Evolutionary conservation across 2,888 invertebrate species (phyloP).

Genomic region (Rhynchonema sp.): DNA sequence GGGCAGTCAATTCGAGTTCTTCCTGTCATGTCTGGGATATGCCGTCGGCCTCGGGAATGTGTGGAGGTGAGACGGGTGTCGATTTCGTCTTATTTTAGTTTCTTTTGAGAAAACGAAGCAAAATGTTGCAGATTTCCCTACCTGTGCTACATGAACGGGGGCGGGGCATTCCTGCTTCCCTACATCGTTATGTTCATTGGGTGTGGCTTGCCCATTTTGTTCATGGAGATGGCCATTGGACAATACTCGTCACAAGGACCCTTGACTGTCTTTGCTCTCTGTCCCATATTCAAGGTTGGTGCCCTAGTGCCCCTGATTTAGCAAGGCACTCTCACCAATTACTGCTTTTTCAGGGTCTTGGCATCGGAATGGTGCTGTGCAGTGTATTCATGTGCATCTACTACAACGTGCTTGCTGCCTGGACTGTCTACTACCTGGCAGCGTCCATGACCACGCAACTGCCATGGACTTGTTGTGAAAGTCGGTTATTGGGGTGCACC

Average conservation of each 20-base stretch:
- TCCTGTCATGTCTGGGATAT: too few relatives aligned
- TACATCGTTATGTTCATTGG: slow-evolving; percentile 28
- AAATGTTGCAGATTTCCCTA: slow-evolving; percentile 43
- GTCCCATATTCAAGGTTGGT: slow-evolving; percentile 24
- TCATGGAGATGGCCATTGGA: slow-evolving; percentile 28
- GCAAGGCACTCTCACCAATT: too few relatives aligned
- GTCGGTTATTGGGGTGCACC: too few relatives aligned
- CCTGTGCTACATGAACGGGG: slow-evolving; percentile 27
- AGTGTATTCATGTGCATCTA: slow-evolving; percentile 33
- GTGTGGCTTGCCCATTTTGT: slow-evolving; percentile 29
- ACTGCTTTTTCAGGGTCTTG: slow-evolving; percentile 20
- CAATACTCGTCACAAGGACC: slow-evolving; percentile 30
- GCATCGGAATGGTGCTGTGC: slow-evolving; percentile 36
- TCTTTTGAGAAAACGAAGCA: too few relatives aligned
- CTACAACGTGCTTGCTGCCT: slow-evolving; percentile 37
- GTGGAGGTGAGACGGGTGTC: too few relatives aligned
- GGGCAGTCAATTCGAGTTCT: too few relatives aligned
- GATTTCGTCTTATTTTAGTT: too few relatives aligned
- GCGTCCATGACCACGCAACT: slow-evolving; percentile 10
- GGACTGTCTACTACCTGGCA: slow-evolving; percentile 34
- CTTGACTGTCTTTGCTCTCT: slow-evolving; percentile 26
- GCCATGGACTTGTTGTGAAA: slow-evolving; percentile 34
- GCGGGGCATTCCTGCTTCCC: slow-evolving; percentile 30
- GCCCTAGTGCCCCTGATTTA: too few relatives aligned
- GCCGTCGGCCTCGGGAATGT: too few relatives aligned